Evolutionary conservation across 2,888 invertebrate genomes (phyloP).

Genomic region (Mesoligia furuncula): DNA sequence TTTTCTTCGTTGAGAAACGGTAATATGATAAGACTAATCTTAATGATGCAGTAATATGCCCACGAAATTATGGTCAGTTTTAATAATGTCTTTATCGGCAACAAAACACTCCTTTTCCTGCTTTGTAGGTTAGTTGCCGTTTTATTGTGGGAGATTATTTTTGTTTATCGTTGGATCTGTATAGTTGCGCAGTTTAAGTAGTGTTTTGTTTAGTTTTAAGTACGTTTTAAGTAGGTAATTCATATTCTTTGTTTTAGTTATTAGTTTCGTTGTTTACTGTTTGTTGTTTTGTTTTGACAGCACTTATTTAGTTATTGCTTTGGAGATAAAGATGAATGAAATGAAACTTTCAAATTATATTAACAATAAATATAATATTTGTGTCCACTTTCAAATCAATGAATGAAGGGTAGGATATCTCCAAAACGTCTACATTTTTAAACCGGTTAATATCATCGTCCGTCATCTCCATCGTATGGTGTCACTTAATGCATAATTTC

Average conservation of each 20-base stretch:
- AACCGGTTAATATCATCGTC: not conserved
- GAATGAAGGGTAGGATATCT: not conserved
- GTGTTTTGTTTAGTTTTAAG: constrained; percentile 54
- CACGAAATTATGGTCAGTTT: constrained; percentile 76
- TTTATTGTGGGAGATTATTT: constrained; percentile 77
- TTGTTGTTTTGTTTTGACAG: constrained; percentile 10
- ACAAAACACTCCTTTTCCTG: constrained; percentile 79
- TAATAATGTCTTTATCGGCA: constrained; percentile 82
- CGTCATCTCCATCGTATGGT: not conserved
- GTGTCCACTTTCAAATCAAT: not conserved
- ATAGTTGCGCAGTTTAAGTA: constrained; percentile 40
- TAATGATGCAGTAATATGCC: constrained; percentile 80
- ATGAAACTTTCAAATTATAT: not conserved
- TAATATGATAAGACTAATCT: constrained; percentile 82
- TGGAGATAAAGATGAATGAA: not conserved
- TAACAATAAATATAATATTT: not conserved
- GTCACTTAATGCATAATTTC: not conserved
- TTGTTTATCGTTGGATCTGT: constrained; percentile 73
- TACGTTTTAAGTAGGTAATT: constrained; percentile 51
- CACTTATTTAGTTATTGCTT: not conserved
- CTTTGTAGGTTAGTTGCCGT: constrained; percentile 74
- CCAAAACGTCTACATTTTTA: not conserved
- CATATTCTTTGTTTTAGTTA: constrained; percentile 40
- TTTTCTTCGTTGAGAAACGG: constrained; percentile 78
- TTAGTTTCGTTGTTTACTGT: constrained; percentile 27